Conservation (phyloP, 2,888 invertebrate genomes). For the Calameuta idolon region DNA sequence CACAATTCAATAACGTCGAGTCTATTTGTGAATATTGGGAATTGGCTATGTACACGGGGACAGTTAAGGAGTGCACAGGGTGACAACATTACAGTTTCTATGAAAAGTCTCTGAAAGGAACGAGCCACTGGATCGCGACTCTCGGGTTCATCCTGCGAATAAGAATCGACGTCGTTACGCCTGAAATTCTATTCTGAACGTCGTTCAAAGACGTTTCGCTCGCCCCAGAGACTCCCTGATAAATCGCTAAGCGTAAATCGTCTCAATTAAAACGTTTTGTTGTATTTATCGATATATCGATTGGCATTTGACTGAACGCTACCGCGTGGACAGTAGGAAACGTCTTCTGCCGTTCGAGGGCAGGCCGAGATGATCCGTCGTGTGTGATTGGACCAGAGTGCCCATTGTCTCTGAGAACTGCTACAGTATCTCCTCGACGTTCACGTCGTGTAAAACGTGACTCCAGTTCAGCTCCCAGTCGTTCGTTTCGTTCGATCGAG, state of each 20-base stretch:
- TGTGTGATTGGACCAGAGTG: neutral
- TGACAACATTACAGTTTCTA: neutral
- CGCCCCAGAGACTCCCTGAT: neutral
- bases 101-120: neutral
- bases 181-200: neutral
- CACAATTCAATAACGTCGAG: neutral
- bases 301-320: neutral
- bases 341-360: neutral
- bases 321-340: too few relatives aligned
- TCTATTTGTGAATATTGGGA: conserved; percentile 11
- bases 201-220: neutral
- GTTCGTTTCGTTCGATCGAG: neutral
- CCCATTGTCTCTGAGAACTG: neutral
- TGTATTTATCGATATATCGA: neutral
- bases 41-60: conserved; percentile 36
- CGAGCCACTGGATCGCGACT: neutral
- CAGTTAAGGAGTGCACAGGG: neutral
- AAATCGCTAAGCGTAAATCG: neutral
- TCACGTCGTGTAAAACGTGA: neutral
- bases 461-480: neutral
- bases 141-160: neutral
- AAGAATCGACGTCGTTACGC: neutral
- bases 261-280: neutral
- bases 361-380: neutral
- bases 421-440: neutral